These are phyloP conservation scores for Hydropotes inermis DNA, from an alignment of 2,113 vertebrate genomes.

Conservation along the genomic window DNA sequence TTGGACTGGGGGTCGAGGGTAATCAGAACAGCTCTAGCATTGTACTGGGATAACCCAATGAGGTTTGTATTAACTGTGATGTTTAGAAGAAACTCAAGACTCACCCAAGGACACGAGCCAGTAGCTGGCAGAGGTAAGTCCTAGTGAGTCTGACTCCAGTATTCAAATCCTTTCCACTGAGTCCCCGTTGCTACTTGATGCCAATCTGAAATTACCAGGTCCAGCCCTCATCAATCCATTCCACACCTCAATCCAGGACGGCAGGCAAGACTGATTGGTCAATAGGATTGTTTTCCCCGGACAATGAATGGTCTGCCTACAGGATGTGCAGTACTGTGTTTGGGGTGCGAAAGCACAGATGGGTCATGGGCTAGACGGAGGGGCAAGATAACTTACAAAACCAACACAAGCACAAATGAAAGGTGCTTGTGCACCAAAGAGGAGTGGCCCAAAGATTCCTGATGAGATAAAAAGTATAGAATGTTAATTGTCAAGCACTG, in stretches of 20 bases:
- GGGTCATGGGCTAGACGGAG: background rate
- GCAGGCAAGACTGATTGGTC: background rate
- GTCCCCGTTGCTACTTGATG: background rate
- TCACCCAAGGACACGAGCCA: background rate
- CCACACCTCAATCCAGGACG: background rate
- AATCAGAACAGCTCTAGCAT: slow-evolving; percentile 13
- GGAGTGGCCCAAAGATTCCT: background rate
- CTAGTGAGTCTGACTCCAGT: background rate
- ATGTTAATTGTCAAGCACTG: background rate
- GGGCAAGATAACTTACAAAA: background rate
- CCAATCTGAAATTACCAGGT: background rate
- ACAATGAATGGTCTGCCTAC: background rate
- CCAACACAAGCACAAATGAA: background rate
- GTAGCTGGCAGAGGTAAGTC: background rate
- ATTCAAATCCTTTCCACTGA: background rate
- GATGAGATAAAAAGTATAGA: background rate
- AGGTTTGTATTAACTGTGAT: background rate
- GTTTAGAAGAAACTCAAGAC: slow-evolving; percentile 22
- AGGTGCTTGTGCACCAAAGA: background rate
- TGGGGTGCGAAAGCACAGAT: background rate
- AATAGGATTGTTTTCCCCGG: background rate
- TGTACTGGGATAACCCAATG: background rate
- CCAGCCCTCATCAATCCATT: background rate
- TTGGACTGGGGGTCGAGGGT: background rate
- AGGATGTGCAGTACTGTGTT: background rate